Evolutionary conservation across 2,797 vertebrate genomes (phyloP).

Genomic region (Euthynnus affinis): DNA sequence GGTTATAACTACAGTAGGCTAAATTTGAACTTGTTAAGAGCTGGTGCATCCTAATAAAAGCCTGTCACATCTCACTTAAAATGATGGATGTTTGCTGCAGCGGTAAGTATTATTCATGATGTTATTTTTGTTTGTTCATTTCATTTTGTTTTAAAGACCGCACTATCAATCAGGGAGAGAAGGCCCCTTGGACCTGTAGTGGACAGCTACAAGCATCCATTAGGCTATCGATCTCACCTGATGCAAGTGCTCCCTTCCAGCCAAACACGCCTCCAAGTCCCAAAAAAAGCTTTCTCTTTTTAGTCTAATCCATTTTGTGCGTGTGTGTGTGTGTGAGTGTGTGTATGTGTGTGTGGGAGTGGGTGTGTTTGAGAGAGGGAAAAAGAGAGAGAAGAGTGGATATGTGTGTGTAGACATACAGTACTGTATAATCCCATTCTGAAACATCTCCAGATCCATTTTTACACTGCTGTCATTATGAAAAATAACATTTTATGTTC

Average conservation of each 20-base stretch:
- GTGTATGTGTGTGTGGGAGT: neutral
- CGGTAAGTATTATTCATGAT: constrained; percentile 33
- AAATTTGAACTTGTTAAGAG: neutral
- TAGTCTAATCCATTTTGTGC: constrained; percentile 61
- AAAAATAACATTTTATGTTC: constrained; percentile 23
- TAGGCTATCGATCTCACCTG: constrained; percentile 69
- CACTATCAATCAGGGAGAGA: constrained; percentile 39
- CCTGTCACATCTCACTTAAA: constrained; percentile 16
- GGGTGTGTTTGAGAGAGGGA: neutral
- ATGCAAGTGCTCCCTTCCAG: constrained; percentile 38
- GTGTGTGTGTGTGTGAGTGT: neutral
- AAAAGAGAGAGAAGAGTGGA: neutral
- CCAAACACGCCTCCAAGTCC: constrained; percentile 41
- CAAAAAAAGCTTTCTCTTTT: constrained; percentile 62
- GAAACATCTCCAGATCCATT: constrained; percentile 27
- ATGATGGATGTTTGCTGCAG: constrained; percentile 39
- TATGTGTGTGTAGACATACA: constrained; percentile 4
- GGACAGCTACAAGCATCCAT: constrained; percentile 46
- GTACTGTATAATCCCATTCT: constrained; percentile 7
- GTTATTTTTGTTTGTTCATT: constrained; percentile 7
- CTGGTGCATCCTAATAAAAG: constrained; percentile 10
- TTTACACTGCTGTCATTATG: neutral
- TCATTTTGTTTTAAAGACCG: constrained; percentile 19
- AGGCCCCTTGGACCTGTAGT: constrained; percentile 24
- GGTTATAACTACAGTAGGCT: neutral